Percentiles rank a stretch among this genome's conserved stretches.
phyloP scores from a whole-genome alignment of 2,888 invertebrate species.

The Xylota sylvarum region DNA sequence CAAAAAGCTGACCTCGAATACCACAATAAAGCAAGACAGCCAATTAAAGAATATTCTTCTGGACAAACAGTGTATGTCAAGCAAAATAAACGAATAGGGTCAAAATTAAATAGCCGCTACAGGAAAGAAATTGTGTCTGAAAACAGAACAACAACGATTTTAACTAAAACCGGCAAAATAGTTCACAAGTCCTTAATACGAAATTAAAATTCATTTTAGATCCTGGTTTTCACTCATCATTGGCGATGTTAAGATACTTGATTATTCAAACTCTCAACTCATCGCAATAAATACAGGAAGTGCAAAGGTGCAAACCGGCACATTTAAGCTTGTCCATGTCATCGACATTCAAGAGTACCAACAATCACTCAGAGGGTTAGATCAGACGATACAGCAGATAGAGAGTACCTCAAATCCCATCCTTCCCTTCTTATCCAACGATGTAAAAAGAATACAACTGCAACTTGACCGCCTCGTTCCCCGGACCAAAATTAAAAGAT shows the following conservation, averaged over 20 bases:
- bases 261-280: conserved; percentile 51
- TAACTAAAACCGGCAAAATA: conserved; percentile 29
- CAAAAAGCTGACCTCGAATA: conserved; percentile 53
- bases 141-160: conserved; percentile 7
- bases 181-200: conserved; percentile 26
- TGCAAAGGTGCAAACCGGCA: conserved; percentile 38
- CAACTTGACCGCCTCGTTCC: conserved; percentile 18
- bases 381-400: background rate
- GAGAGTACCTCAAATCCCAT: background rate
- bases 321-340: conserved; percentile 40
- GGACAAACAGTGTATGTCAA: conserved; percentile 58
- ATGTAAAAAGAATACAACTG: background rate
- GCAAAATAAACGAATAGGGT: conserved; percentile 42
- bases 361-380: background rate
- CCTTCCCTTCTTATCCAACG: background rate
- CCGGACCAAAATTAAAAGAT: conserved; percentile 19
- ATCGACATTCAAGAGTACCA: conserved; percentile 33
- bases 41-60: conserved; percentile 53
- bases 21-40: conserved; percentile 69
- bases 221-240: conserved; percentile 19
- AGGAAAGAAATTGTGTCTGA: background rate
- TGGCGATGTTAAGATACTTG: conserved; percentile 34
- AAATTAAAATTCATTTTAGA: conserved; percentile 40
- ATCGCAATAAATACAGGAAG: conserved; percentile 34
- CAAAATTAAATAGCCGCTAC: background rate